phyloP scores from a whole-genome alignment of 2,113 vertebrate genomes.

The Aramus guarauna region DNA sequence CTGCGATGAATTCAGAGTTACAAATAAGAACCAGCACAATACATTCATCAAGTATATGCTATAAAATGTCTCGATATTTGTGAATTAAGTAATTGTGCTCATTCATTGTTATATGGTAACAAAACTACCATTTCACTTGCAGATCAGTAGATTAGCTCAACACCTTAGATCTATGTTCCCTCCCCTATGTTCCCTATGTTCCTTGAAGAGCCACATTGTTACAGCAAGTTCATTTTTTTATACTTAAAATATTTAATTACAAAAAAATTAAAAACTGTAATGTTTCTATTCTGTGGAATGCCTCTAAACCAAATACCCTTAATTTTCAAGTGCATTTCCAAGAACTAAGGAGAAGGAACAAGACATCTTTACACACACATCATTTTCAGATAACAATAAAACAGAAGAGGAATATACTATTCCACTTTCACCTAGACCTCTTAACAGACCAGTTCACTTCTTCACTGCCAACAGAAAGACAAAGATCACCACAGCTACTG shows the following conservation, averaged over 20 bases:
- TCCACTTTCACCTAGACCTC: neutral
- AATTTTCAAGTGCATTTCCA: neutral
- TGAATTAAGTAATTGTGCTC: neutral
- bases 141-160: neutral
- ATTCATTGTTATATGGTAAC: neutral
- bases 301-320: neutral
- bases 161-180: neutral
- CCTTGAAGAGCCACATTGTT: neutral
- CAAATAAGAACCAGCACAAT: neutral
- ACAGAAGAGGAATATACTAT: rapidly evolving
- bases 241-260: neutral
- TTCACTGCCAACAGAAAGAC: neutral
- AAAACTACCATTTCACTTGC: neutral
- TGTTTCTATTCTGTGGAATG: neutral
- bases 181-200: too few species aligned
- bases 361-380: neutral
- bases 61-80: neutral
- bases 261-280: neutral
- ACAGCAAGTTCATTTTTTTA: neutral
- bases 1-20: neutral
- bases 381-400: rapidly evolving
- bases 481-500: neutral
- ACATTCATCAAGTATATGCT: neutral
- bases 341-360: neutral
- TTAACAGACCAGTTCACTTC: neutral